Evolutionary conservation across 2,113 vertebrate species (phyloP).

Genomic region (Hiodon tergisus): DNA sequence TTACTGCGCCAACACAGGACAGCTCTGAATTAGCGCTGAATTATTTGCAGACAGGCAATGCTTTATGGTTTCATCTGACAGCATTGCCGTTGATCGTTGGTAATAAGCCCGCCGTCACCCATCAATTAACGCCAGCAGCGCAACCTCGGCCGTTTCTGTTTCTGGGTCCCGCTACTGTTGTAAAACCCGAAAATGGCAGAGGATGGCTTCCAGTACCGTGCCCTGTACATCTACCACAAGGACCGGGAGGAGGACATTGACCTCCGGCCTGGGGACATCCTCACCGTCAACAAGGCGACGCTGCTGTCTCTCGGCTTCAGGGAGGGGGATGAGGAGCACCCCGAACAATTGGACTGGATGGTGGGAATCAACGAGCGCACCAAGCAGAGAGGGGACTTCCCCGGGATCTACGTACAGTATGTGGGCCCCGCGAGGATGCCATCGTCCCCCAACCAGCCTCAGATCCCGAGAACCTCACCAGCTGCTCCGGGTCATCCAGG

Average conservation of each 20-base stretch:
- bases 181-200: slow-evolving; percentile 56
- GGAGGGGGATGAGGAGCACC: slow-evolving; percentile 75
- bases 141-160: slow-evolving; percentile 33
- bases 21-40: slow-evolving; percentile 44
- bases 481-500: slow-evolving; percentile 62
- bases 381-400: slow-evolving; percentile 87
- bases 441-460: slow-evolving; percentile 67
- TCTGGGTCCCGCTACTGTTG: slow-evolving; percentile 32
- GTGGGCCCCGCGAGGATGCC: slow-evolving; percentile 75
- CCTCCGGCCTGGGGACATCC: slow-evolving; percentile 75
- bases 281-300: slow-evolving; percentile 80
- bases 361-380: slow-evolving; percentile 84
- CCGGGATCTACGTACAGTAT: slow-evolving; percentile 86
- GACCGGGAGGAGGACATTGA: slow-evolving; percentile 89
- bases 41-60: slow-evolving; percentile 40
- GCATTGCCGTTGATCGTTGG: slow-evolving; percentile 14
- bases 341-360: slow-evolving; percentile 81
- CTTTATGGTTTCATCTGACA: slow-evolving; percentile 52
- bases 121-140: slow-evolving; percentile 11
- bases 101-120: not conserved
- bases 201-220: slow-evolving; percentile 84
- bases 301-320: slow-evolving; percentile 74
- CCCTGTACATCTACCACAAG: slow-evolving; percentile 76
- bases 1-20: slow-evolving; percentile 53
- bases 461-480: slow-evolving; percentile 78